A percentile compares a stretch with the other conserved stretches of the same genome.
phyloP scores from a whole-genome alignment of 1,140 invertebrate species.

The Lucilia cuprina region DNA sequence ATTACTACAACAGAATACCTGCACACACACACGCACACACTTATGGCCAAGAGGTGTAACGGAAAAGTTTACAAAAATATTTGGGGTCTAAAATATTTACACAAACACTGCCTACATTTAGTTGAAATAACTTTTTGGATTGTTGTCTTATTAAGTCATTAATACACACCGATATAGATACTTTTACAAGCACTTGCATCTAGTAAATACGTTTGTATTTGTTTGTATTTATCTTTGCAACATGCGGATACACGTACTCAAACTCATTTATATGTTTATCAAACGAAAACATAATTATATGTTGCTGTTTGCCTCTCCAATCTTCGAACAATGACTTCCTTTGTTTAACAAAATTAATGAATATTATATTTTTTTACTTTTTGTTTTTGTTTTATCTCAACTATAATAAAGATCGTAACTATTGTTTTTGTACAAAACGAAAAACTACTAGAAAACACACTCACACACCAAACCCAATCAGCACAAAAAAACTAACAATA shows the following conservation, averaged over 20 bases:
- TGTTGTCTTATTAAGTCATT: neutral
- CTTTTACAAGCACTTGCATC: neutral
- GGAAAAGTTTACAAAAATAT: neutral
- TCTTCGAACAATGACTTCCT: neutral
- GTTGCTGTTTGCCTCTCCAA: neutral
- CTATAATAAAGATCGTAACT: too few relatives aligned
- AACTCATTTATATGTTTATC: neutral
- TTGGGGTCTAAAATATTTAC: too few relatives aligned
- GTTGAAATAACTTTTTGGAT: too few relatives aligned
- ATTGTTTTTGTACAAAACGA: too few relatives aligned
- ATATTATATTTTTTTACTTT: neutral
- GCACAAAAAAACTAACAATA: neutral
- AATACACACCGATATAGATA: neutral
- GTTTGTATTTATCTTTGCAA: neutral
- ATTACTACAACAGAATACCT: neutral
- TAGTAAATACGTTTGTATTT: neutral
- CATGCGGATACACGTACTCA: neutral
- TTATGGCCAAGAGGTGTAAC: neutral
- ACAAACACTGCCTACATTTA: too few relatives aligned
- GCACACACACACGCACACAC: neutral
- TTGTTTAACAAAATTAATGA: neutral
- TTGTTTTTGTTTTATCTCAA: too few relatives aligned
- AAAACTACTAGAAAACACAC: too few relatives aligned
- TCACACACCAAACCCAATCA: neutral
- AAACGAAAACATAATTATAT: neutral